These are phyloP conservation scores for Drosophila koepferae DNA, from an alignment of 2,888 invertebrate genomes.

Conservation along the genomic window DNA sequence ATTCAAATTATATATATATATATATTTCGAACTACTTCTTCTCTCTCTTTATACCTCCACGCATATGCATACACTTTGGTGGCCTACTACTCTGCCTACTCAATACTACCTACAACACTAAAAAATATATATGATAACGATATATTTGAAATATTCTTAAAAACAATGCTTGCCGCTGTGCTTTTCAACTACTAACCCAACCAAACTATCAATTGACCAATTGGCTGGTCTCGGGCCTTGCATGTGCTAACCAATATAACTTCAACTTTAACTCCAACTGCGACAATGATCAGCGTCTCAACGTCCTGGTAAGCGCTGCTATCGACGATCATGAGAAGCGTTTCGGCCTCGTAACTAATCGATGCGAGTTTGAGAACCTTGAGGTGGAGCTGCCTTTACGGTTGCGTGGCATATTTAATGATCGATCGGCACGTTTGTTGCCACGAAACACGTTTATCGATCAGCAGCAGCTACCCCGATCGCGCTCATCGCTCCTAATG, in stretches of 20 bases:
- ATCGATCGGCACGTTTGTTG: conserved; percentile 72
- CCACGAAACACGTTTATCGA: conserved; percentile 86
- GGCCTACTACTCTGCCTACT: conserved; percentile 76
- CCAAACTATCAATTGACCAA: conserved; percentile 39
- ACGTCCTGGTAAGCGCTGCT: conserved; percentile 68
- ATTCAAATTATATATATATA: conserved; percentile 53
- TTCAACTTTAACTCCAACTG: conserved; percentile 83
- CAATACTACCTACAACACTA: conserved; percentile 68
- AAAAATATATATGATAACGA: conserved; percentile 27
- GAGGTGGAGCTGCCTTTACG: conserved; percentile 83
- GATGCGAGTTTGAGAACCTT: conserved; percentile 76
- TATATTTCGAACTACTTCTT: conserved; percentile 73
- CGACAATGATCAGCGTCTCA: conserved; percentile 56
- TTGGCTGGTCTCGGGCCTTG: conserved; percentile 56
- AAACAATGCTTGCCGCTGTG: conserved; percentile 69
- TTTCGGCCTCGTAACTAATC: conserved; percentile 63
- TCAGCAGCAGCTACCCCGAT: conserved; percentile 86
- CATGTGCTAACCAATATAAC: conserved; percentile 66
- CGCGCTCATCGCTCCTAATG: conserved; percentile 86
- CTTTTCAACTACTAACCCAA: conserved; percentile 69
- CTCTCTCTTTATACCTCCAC: conserved; percentile 75
- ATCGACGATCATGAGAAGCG: conserved; percentile 72
- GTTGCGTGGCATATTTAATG: conserved; percentile 80
- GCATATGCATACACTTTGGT: conserved; percentile 81
- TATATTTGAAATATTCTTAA: conserved; percentile 35